These are phyloP conservation scores for Drosophila yakuba DNA, from an alignment of 1,140 invertebrate genomes.

Conservation along the genomic window DNA sequence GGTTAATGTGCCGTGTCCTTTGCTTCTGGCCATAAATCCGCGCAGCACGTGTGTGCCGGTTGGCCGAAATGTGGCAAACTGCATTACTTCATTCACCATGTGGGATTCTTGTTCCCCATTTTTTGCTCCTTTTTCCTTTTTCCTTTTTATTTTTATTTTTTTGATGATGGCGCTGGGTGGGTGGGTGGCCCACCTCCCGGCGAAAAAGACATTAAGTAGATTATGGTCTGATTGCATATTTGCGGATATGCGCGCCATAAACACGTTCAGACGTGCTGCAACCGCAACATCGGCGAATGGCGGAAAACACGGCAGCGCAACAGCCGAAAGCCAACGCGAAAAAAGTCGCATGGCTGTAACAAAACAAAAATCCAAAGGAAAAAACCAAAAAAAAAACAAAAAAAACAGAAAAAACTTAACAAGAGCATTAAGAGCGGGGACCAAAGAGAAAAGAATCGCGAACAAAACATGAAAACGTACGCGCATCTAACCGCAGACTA, in stretches of 20 bases:
- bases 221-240: conserved; percentile 84
- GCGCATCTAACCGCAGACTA: conserved; percentile 80
- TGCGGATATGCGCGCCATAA: conserved; percentile 83
- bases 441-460: conserved; percentile 37
- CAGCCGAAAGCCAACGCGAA: conserved; percentile 54
- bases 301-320: conserved; percentile 61
- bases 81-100: conserved; percentile 76
- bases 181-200: conserved; percentile 16
- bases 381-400: conserved; percentile 13
- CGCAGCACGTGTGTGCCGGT: conserved; percentile 25
- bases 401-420: conserved; percentile 22
- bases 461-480: conserved; percentile 73
- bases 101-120: conserved; percentile 27
- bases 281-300: conserved; percentile 65
- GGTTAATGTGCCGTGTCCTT: conserved; percentile 69
- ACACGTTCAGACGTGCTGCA: conserved; percentile 82
- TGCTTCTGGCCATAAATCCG: conserved; percentile 39
- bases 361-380: conserved; percentile 13
- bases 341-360: conserved; percentile 24
- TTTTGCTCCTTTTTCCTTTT: background rate
- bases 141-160: background rate
- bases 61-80: conserved; percentile 60
- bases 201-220: conserved; percentile 83
- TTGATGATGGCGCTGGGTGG: background rate
- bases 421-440: conserved; percentile 46